Evolutionary conservation across 2,113 vertebrate species (phyloP), one percentile per base, ranked within the genome.

Genomic region (Calidris pygmaea): DNA sequence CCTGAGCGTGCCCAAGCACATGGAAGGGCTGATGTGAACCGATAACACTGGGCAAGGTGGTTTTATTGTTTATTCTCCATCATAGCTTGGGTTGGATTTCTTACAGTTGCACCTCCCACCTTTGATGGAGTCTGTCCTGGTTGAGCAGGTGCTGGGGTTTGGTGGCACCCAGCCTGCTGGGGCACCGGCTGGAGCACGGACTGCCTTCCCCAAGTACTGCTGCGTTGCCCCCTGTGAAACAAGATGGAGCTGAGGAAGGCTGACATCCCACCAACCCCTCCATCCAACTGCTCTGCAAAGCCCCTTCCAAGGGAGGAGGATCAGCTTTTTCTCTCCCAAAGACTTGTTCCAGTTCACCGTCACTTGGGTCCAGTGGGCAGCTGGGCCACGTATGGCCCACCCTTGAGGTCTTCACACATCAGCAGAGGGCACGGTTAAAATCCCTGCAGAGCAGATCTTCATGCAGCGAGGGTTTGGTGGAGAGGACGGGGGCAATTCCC

Each of bases 1-100:
- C 35, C 45, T 26, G 30, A 45, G 8, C 1, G 22, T 53, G 39
- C 67, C 58, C 29, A 14, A 39, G n/a, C 55, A 24, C 12, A 1
- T 0, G 14, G n/a, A 13, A 30, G 52, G 59, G 52, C 43, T 50
- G 41, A 18, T 0, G 0, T 24, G 27, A 48, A 9, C n/a, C 1
- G 5, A 1, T 45, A 34, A 15, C 1, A 3, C 32, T 27, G 17
- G 65, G 37, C 55, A 37, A 45, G 37, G n/a, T 70, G 70, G 11
- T 48, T 85, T 89, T 65, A 35, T 30, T 1, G 1, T 52, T 65
- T 60, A 14, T 60, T 74, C 50, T 43, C 34, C 7, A 3, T 32
- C 53, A 20, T 5, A 34, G 47, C 39, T 50, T 19, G 53, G 26
- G 18, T 9, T 62, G 50, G 24, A 39, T 91, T 30, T 55, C 53